These are phyloP conservation scores for Nomada fabriciana DNA, from an alignment of 2,888 invertebrate species.

Conservation along the genomic window DNA sequence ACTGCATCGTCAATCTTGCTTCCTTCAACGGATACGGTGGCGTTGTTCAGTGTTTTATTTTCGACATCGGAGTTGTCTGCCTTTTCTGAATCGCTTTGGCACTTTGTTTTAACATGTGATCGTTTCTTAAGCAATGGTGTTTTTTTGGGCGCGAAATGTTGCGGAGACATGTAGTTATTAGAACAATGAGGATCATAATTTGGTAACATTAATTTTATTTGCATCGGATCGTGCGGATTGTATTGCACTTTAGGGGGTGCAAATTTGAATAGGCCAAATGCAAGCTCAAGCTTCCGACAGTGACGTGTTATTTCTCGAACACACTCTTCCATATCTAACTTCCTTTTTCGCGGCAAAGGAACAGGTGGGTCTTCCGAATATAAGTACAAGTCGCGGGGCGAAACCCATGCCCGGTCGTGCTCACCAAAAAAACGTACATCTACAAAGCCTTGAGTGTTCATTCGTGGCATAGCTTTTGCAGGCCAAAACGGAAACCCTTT, in stretches of 20 bases:
- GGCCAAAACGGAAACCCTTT: conserved; percentile 99
- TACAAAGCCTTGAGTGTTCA: conserved; percentile 88
- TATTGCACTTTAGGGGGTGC: conserved; percentile 80
- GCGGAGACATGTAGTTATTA: conserved; percentile 43
- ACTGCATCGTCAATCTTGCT: conserved; percentile 11
- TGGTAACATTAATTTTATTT: conserved; percentile 80
- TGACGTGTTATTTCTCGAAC: conserved; percentile 81
- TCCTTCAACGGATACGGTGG: background rate
- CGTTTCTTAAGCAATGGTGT: conserved; percentile 60
- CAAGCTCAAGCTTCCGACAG: conserved; percentile 78
- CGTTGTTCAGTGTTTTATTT: conserved; percentile 16
- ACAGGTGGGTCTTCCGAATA: conserved; percentile 88
- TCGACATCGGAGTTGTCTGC: conserved; percentile 30
- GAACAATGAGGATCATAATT: conserved; percentile 78
- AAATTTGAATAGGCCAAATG: conserved; percentile 81
- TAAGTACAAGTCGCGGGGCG: conserved; percentile 92
- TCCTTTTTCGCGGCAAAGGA: conserved; percentile 79
- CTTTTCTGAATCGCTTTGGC: conserved; percentile 51
- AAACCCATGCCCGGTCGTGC: conserved; percentile 97
- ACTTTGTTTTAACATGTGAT: conserved; percentile 45
- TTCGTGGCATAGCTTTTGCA: conserved; percentile 94
- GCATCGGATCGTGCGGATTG: conserved; percentile 80
- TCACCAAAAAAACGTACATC: conserved; percentile 98
- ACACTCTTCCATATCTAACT: conserved; percentile 80
- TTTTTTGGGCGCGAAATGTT: conserved; percentile 33